These are phyloP conservation scores for Cranoglanis bouderius DNA, from an alignment of 2,113 vertebrate species.

Conservation along the genomic window DNA sequence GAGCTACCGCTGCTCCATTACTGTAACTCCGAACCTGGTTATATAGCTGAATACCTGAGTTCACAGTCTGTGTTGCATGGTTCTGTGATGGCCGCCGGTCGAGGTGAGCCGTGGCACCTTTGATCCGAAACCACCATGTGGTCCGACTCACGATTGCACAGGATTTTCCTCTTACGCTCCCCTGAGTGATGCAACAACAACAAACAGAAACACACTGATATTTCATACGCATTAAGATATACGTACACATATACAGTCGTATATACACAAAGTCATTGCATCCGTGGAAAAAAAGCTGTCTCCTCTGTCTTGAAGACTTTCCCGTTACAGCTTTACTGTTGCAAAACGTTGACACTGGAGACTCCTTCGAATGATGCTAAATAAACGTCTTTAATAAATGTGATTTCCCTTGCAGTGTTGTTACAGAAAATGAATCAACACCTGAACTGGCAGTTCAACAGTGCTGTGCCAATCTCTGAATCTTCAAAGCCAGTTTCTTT, in stretches of 20 bases:
- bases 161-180: conserved; percentile 84
- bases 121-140: conserved; percentile 93
- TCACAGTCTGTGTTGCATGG: conserved; percentile 91
- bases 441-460: not conserved
- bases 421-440: not conserved
- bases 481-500: not conserved
- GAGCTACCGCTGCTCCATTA: not conserved
- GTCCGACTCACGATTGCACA: conserved; percentile 90
- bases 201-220: not conserved
- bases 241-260: not conserved
- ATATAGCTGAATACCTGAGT: conserved; percentile 78
- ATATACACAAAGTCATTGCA: not conserved
- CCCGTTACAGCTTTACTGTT: too few species aligned
- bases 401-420: not conserved
- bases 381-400: not conserved
- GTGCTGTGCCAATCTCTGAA: not conserved
- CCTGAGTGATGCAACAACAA: conserved; percentile 68
- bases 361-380: not conserved
- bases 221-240: not conserved
- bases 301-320: not conserved
- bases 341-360: not conserved
- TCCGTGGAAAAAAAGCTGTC: not conserved
- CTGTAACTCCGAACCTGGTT: not conserved
- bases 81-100: conserved; percentile 81
- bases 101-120: conserved; percentile 82